Conservation (phyloP, 2,797 vertebrate genomes). For the Hipposideros larvatus region DNA sequence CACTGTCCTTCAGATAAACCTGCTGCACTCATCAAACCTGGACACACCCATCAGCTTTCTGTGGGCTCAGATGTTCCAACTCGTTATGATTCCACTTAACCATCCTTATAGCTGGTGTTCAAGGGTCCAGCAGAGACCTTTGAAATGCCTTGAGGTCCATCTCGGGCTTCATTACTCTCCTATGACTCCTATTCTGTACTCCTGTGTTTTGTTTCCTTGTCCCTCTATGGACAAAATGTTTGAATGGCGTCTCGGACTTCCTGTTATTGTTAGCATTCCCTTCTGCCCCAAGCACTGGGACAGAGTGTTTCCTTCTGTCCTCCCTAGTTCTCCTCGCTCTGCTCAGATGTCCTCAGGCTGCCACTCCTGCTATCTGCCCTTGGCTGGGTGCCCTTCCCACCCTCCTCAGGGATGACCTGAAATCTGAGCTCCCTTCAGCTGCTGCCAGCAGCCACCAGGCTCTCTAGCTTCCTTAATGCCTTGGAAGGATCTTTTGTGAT, state of each 20-base stretch:
- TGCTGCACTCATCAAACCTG: background rate
- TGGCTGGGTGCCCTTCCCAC: background rate
- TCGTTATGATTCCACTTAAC: background rate
- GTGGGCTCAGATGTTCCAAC: background rate
- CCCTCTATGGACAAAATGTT: background rate
- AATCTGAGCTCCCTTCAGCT: conserved; percentile 52
- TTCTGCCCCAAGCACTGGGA: background rate
- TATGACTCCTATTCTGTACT: background rate
- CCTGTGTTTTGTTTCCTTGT: background rate
- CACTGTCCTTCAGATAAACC: background rate
- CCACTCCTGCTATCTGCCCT: background rate
- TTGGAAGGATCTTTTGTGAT: background rate
- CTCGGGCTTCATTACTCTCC: background rate
- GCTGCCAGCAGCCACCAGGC: background rate
- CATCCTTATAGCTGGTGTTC: background rate
- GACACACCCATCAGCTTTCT: background rate
- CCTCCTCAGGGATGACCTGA: conserved; percentile 49
- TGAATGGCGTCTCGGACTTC: background rate
- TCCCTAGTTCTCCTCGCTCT: background rate
- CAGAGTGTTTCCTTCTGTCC: background rate
- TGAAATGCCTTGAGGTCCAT: background rate
- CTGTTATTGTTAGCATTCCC: background rate
- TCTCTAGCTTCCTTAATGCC: background rate
- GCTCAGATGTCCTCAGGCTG: background rate
- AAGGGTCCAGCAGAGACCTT: background rate